Percentiles rank a stretch among this genome's conserved stretches.
Conservation (phyloP, 2,888 invertebrate species). For the Andrena chrysosceles region DNA sequence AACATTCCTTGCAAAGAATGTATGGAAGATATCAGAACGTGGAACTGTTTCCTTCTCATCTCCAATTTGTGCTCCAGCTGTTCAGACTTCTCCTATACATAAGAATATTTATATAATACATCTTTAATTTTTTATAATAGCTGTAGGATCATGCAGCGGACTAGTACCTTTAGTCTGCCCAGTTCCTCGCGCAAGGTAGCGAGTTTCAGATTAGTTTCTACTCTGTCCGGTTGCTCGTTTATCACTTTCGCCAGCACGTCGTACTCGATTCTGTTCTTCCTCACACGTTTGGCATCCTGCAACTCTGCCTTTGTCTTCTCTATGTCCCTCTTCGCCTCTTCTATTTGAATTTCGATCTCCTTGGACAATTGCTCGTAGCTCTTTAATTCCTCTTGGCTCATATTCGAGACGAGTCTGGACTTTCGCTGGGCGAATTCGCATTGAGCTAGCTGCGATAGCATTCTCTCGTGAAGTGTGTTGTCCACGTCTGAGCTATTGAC, state of each 20-base stretch:
- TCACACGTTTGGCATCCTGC: conserved; percentile 92
- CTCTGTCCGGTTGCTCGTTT: conserved; percentile 95
- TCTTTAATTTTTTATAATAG: not conserved
- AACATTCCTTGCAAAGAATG: conserved; percentile 93
- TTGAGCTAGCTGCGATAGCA: conserved; percentile 93
- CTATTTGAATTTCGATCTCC: conserved; percentile 92
- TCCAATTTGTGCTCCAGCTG: conserved; percentile 92
- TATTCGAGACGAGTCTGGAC: conserved; percentile 91
- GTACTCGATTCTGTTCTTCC: conserved; percentile 96
- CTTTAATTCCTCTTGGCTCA: conserved; percentile 93
- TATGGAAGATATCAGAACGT: conserved; percentile 94
- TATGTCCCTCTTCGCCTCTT: conserved; percentile 92
- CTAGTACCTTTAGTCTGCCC: conserved; percentile 86
- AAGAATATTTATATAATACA: not conserved
- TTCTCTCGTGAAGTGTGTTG: conserved; percentile 88
- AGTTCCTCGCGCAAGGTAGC: conserved; percentile 91
- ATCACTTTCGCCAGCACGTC: conserved; percentile 97
- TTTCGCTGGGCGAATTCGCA: conserved; percentile 95
- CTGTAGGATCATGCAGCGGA: not conserved
- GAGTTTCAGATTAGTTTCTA: conserved; percentile 90
- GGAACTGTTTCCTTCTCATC: conserved; percentile 94
- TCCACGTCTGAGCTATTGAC: conserved; percentile 88
- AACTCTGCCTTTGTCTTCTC: conserved; percentile 93
- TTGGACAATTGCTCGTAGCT: conserved; percentile 93
- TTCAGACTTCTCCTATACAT: conserved; percentile 88